Conservation (phyloP, 2,888 invertebrate genomes). For the Cephus pulcher region DNA sequence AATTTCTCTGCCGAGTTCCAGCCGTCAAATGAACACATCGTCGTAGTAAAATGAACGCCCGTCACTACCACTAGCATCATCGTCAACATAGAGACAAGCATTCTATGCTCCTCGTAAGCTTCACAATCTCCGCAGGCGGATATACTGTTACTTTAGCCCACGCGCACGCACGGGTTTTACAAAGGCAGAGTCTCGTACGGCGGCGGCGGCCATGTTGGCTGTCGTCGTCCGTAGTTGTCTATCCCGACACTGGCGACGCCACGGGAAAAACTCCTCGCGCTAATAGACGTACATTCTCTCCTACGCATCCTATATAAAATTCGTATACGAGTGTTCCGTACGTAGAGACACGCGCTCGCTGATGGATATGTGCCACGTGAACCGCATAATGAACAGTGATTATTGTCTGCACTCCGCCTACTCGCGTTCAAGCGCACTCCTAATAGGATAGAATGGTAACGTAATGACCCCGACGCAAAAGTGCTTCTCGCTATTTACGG, state of each 20-base stretch:
- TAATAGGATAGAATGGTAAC: conserved; percentile 24
- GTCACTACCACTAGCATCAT: background rate
- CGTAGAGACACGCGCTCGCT: conserved; percentile 33
- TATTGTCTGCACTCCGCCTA: conserved; percentile 42
- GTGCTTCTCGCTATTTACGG: background rate
- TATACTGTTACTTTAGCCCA: conserved; percentile 28
- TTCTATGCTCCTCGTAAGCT: background rate
- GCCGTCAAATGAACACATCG: background rate
- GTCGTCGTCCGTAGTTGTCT: background rate
- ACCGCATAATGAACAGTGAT: conserved; percentile 47
- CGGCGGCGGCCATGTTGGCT: background rate
- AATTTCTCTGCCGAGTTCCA: background rate
- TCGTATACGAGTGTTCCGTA: conserved; percentile 38
- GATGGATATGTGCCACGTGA: conserved; percentile 49
- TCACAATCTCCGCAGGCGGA: conserved; percentile 1
- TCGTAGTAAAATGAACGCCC: background rate
- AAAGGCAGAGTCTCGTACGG: background rate
- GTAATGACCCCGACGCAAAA: conserved; percentile 10
- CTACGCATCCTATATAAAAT: conserved; percentile 27
- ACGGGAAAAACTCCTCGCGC: background rate
- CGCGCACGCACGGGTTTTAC: conserved; percentile 10
- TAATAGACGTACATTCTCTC: conserved; percentile 1
- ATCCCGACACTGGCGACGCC: background rate
- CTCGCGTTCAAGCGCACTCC: conserved; percentile 20
- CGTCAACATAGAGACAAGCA: background rate